Evolutionary conservation across 1,140 invertebrate species (phyloP).

Genomic region (Lordiphosa mommai): DNA sequence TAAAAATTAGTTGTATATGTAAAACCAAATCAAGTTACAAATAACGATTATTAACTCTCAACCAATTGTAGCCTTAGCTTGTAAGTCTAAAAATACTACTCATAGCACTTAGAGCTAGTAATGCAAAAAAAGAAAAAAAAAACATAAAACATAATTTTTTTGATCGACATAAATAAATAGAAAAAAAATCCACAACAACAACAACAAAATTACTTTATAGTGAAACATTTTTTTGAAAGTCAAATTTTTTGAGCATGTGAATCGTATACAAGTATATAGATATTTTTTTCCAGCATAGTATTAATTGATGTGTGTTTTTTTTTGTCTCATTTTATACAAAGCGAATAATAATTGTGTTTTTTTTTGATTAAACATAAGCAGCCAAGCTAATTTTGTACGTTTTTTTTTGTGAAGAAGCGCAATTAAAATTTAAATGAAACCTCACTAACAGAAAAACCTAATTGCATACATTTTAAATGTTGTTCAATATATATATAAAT

Average conservation of each 20-base stretch:
- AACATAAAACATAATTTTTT: neutral
- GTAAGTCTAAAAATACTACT: conserved; percentile 37
- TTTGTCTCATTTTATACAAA: conserved; percentile 27
- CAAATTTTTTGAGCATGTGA: conserved; percentile 57
- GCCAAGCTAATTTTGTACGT: conserved; percentile 72
- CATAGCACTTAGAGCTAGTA: conserved; percentile 22
- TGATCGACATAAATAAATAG: too few relatives aligned
- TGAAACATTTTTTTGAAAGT: too few relatives aligned
- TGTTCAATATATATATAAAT: conserved; percentile 46
- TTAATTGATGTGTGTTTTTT: conserved; percentile 25
- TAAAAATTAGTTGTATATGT: neutral
- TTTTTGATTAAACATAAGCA: conserved; percentile 60
- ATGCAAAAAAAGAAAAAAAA: too few relatives aligned
- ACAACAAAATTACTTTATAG: too few relatives aligned
- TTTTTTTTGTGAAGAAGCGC: conserved; percentile 34
- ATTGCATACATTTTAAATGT: conserved; percentile 69
- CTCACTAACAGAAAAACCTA: conserved; percentile 42
- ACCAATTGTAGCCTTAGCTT: conserved; percentile 66
- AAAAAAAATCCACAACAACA: too few relatives aligned
- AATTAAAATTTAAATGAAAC: conserved; percentile 42
- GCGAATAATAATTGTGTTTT: conserved; percentile 12
- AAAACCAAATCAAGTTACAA: conserved; percentile 30
- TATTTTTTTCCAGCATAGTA: neutral
- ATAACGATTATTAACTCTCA: conserved; percentile 42
- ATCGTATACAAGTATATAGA: conserved; percentile 11